Percentiles rank a stretch among this genome's conserved stretches.
Conservation (phyloP, 2,888 invertebrate genomes). For the Boloria selene region DNA sequence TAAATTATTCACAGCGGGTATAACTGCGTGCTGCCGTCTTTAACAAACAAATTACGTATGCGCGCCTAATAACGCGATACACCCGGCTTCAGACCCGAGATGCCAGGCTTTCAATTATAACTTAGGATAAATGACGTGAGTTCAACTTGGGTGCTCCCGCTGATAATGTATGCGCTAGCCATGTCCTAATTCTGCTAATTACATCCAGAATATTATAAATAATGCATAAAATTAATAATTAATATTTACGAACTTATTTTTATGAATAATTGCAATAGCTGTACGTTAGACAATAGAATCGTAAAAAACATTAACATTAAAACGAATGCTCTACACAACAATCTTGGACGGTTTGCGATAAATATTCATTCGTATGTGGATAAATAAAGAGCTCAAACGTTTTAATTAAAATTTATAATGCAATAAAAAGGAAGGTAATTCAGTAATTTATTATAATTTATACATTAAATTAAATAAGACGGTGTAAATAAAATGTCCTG, state of each 20-base stretch:
- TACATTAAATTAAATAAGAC: background rate
- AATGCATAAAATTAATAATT: constrained; percentile 5
- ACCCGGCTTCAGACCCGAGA: constrained; percentile 65
- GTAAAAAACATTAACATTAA: background rate
- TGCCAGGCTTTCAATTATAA: constrained; percentile 78
- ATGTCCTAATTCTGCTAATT: constrained; percentile 44
- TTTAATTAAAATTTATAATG: constrained; percentile 16
- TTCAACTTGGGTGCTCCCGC: constrained; percentile 31
- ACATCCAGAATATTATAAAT: constrained; percentile 22
- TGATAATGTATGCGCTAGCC: constrained; percentile 49
- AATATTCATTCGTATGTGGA: background rate
- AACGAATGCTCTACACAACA: background rate
- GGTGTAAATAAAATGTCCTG: background rate
- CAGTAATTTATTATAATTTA: constrained; percentile 14
- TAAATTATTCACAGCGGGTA: constrained; percentile 82
- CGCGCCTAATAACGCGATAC: constrained; percentile 79
- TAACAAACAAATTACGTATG: constrained; percentile 82
- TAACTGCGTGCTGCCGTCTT: constrained; percentile 80
- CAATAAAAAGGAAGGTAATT: constrained; percentile 18
- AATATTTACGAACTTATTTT: background rate
- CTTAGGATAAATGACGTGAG: constrained; percentile 68
- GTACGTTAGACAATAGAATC: background rate
- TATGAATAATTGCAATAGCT: constrained; percentile 2
- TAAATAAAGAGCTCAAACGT: background rate
- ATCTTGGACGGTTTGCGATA: background rate